Evolutionary conservation across 2,113 vertebrate genomes (phyloP).

Genomic region (Gobiocypris rarus): DNA sequence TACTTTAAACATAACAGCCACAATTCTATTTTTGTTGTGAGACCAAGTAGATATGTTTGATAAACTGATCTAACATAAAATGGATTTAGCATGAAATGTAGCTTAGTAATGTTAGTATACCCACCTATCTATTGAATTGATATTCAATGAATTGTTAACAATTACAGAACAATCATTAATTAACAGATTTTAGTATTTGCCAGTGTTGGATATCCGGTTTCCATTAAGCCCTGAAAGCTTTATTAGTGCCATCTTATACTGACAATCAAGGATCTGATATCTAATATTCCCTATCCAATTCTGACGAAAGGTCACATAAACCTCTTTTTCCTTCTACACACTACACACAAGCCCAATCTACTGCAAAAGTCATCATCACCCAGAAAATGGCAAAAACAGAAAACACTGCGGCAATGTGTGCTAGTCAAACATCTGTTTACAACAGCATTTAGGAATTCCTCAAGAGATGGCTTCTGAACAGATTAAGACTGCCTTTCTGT

Average conservation of each 20-base stretch:
- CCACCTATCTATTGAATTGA: too few species aligned
- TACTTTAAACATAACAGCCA: background rate
- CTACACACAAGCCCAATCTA: background rate
- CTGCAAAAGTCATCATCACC: background rate
- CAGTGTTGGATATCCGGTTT: background rate
- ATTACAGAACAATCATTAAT: background rate
- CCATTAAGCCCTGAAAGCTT: background rate
- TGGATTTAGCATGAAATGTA: background rate
- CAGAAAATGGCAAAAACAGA: background rate
- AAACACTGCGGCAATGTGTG: background rate
- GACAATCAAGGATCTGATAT: background rate
- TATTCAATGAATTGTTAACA: background rate
- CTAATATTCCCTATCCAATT: background rate
- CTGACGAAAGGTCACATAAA: background rate
- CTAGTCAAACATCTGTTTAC: conserved; percentile 46
- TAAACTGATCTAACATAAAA: background rate
- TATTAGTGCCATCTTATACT: background rate
- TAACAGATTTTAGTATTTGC: background rate
- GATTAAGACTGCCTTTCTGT: conserved; percentile 17
- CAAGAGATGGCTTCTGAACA: conserved; percentile 25
- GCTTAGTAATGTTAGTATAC: background rate
- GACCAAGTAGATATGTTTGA: background rate
- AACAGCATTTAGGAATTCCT: background rate
- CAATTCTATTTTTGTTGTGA: background rate
- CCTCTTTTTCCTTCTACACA: background rate